Evolutionary conservation across 2,888 invertebrate species (phyloP).

Genomic region (Graphium colonna): DNA sequence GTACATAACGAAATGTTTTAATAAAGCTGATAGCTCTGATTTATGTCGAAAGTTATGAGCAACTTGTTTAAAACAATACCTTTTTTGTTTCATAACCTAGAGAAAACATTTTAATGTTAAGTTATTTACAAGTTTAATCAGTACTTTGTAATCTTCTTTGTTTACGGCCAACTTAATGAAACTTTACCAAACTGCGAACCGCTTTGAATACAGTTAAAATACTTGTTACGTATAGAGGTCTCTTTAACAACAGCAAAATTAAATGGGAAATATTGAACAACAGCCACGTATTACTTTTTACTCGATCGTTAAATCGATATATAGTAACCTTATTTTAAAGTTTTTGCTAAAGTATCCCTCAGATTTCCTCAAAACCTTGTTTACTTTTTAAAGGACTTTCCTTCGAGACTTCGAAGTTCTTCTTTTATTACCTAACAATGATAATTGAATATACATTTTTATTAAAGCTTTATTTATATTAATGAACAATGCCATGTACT

Average conservation of each 20-base stretch:
- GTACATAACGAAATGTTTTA: constrained; percentile 50
- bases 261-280: too few relatives aligned
- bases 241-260: background rate
- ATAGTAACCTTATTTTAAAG: too few relatives aligned
- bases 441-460: too few relatives aligned
- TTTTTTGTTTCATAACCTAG: constrained; percentile 23
- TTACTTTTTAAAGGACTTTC: too few relatives aligned
- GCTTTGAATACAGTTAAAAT: constrained; percentile 1
- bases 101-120: constrained; percentile 17
- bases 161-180: constrained; percentile 18
- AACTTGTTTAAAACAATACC: constrained; percentile 17
- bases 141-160: constrained; percentile 20
- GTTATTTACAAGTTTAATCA: constrained; percentile 22
- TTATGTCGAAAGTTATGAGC: constrained; percentile 43
- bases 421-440: too few relatives aligned
- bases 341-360: too few relatives aligned
- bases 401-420: too few relatives aligned
- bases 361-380: too few relatives aligned
- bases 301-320: too few relatives aligned
- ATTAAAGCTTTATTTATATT: too few relatives aligned
- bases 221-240: constrained; percentile 1
- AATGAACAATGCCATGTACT: too few relatives aligned
- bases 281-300: too few relatives aligned
- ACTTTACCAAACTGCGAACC: constrained; percentile 4
- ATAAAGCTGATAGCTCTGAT: constrained; percentile 45